Evolutionary conservation across 2,113 vertebrate species (phyloP).

Genomic region (Crocuta crocuta): DNA sequence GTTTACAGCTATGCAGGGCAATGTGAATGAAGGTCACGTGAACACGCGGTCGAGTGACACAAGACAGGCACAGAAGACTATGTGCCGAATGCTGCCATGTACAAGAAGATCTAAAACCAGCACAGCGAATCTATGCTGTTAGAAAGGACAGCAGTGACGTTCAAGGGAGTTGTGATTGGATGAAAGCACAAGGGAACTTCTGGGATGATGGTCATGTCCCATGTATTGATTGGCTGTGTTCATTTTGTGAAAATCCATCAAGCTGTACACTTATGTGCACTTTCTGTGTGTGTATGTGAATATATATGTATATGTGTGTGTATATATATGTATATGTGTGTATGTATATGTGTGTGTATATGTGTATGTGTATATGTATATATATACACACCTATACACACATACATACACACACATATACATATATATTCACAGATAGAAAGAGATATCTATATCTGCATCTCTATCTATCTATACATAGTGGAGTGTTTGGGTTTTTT

Average conservation of each 20-base stretch:
- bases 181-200: neutral
- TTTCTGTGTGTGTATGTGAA: neutral
- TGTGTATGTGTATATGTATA: neutral
- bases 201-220: neutral
- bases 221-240: neutral
- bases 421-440: neutral
- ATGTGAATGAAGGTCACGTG: neutral
- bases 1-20: fast-evolving
- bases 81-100: neutral
- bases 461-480: neutral
- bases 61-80: neutral
- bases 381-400: no score
- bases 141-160: neutral
- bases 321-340: neutral
- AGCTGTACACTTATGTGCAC: neutral
- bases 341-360: neutral
- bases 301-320: neutral
- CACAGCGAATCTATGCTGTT: neutral
- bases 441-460: neutral
- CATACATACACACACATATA: no score
- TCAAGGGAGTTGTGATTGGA: no score
- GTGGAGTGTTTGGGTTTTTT: neutral
- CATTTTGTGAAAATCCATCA: neutral
- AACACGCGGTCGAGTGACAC: neutral
- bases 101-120: neutral